Evolutionary conservation across 2,113 vertebrate species (phyloP), one percentile per base, ranked within the genome.

Genomic region (Numenius arquata): DNA sequence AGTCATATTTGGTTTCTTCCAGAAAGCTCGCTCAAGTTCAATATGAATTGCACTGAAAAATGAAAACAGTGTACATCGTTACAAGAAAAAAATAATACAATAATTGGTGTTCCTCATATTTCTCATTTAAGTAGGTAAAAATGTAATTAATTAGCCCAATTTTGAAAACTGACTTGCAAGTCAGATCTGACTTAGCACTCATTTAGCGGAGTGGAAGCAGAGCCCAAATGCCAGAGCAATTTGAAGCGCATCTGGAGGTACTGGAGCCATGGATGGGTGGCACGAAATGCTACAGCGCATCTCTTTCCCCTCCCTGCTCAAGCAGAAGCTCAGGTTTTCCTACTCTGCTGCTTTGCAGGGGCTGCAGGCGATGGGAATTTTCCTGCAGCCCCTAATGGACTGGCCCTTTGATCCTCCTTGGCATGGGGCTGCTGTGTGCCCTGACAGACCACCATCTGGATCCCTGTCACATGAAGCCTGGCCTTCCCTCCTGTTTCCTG

Each of bases 1-100:
- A 47, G 85, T 97, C 96, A 98, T 77, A 32, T 98, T 92, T 65
- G 98, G 98, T 47, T 95, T 95, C 91, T 96, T 96, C 99, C 99
- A 99, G 38, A 96, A 97, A 82, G 98, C 94, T 53, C 36, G 84
- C 56, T 96, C 90, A 25, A 85, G 97, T 15, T 82, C 56, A 26
- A 97, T 85, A 88, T 34, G 95, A 88, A 98, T 97, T 62, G 74
- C 94, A 88, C 98, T 98, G 93, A 88, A 93, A 96, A 94, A 83
- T 55, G 5, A 92, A 67, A 84, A 41, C 8, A 34, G 16, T 12
- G n/a, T 50, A 48, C 9, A 26, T 68, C 63, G 26, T 85, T 90
- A 59, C 27, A 66, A 26, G 59, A 70, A 88, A 62, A 91, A 59
- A 93, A n/a, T 34, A 2, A 47, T 1, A 5, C 15, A 43, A 61